phyloP scores from a whole-genome alignment of 2,113 vertebrate species.

The Anguilla japonica region DNA sequence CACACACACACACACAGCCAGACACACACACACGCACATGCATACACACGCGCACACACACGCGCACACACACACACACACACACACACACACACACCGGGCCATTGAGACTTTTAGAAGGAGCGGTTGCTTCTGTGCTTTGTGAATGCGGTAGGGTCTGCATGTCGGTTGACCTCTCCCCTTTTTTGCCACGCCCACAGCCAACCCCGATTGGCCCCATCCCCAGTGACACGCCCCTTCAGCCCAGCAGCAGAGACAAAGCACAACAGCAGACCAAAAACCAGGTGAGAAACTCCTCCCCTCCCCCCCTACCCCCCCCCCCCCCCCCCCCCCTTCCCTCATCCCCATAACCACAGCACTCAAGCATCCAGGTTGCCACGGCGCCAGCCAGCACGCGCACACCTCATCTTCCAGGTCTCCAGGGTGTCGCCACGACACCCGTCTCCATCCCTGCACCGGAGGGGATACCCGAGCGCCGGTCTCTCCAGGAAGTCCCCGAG shows the following conservation, averaged over 20 bases:
- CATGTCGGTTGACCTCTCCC: background rate
- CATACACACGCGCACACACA: too few species aligned
- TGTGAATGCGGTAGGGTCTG: background rate
- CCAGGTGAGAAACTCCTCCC: slow-evolving; percentile 75
- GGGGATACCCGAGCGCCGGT: background rate
- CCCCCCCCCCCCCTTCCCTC: slow-evolving; percentile 8
- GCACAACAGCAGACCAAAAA: slow-evolving; percentile 90
- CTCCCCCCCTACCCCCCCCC: background rate
- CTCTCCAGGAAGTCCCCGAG: background rate
- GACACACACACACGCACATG: background rate
- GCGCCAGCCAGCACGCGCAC: background rate
- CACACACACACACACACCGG: background rate
- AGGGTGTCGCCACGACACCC: background rate
- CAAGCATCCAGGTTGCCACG: background rate
- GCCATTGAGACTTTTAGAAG: background rate
- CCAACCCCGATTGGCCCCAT: slow-evolving; percentile 93
- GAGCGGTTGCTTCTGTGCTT: background rate
- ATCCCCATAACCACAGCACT: background rate
- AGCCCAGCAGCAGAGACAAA: slow-evolving; percentile 86
- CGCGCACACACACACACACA: background rate
- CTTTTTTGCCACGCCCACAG: slow-evolving; percentile 55
- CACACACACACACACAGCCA: too few species aligned
- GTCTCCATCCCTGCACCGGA: background rate
- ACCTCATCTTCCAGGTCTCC: background rate
- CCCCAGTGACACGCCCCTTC: slow-evolving; percentile 83